Evolutionary conservation across 1,140 invertebrate species (phyloP), one percentile per base, ranked within the genome.

Genomic region (Apolygus lucorum): DNA sequence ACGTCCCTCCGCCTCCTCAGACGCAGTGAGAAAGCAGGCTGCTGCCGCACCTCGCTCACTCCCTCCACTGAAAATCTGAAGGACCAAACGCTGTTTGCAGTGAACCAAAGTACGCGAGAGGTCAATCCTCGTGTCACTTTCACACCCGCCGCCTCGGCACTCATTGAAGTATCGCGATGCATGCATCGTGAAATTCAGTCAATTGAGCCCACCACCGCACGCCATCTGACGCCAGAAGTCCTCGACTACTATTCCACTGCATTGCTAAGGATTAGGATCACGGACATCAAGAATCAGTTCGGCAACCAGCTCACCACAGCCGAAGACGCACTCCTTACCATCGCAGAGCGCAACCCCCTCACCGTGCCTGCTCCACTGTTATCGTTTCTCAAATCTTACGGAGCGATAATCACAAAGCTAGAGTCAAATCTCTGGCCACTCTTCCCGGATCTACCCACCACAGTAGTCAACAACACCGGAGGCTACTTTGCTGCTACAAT

Each of bases 41-140:
- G 34, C 34, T 42, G 4, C 4, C 4, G 34, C 34, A 8, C 34
- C 34, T 4, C 34, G 34, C 34, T 17, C 17, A 8, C 34, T 42
- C 17, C 34, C 34, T 4, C 34, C 4, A 21, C 11, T 59, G 54
- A 59, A 4, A 59, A 13, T 59, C 54, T 59, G 13, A 59, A 22
- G 22, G 54, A 59, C 22, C 54, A 8, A 8, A 59, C 54, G 8
- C 22, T 59, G 13, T 59, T 59, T 4, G 54, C 54, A 4, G 54
- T 59, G 2, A 59, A 59, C 22, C 54, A 59, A 21, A 59, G 54
- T 21, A 21, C 22, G 4, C 54, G 22, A 4, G 22, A 59, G 22
- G 54, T 59, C 54, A 8, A 59, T 4, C 54, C 54, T 24, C 54
- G 54, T 21, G 54, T 59, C 11, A 59, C 54, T 24, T 59, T 59